A percentile compares a stretch with the other conserved stretches of the same genome.
phyloP scores from a whole-genome alignment of 1,140 invertebrate species.

The Ooceraea biroi region DNA sequence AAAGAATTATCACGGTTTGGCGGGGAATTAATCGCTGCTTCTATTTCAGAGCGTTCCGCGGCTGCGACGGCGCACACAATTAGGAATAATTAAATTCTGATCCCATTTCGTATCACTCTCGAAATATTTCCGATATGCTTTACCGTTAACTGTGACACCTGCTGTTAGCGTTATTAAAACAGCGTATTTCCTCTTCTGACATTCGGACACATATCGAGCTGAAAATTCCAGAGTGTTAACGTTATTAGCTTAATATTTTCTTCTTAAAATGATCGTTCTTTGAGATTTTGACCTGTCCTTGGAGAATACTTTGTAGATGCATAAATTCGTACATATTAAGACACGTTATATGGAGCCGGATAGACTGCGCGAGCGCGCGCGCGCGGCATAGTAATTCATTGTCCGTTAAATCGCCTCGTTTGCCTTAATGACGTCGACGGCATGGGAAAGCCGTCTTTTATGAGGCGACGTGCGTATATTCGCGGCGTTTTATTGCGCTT shows the following conservation, averaged over 20 bases:
- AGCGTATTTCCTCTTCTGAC: not conserved
- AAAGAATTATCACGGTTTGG: conserved; percentile 51
- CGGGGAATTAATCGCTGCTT: conserved; percentile 52
- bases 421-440: conserved; percentile 33
- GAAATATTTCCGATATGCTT: conserved; percentile 15
- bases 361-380: not conserved
- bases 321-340: conserved; percentile 42
- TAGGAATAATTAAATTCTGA: conserved; percentile 46
- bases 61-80: not conserved
- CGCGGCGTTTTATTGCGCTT: conserved; percentile 45
- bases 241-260: not conserved
- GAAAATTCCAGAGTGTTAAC: not conserved
- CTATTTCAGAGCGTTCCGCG: conserved; percentile 2
- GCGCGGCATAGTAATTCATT: conserved; percentile 47
- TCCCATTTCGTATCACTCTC: conserved; percentile 18
- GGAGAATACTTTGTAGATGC: not conserved
- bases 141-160: not conserved
- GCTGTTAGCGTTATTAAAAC: not conserved
- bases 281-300: not conserved
- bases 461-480: not conserved
- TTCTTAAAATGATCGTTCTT: not conserved
- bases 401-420: conserved; percentile 56
- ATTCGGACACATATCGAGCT: too few relatives aligned
- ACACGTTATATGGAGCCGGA: not conserved
- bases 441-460: conserved; percentile 55